Base-by-base conservation (phyloP, 2,113 vertebrate genomes). In the Glaucidium brasilianum region DNA sequence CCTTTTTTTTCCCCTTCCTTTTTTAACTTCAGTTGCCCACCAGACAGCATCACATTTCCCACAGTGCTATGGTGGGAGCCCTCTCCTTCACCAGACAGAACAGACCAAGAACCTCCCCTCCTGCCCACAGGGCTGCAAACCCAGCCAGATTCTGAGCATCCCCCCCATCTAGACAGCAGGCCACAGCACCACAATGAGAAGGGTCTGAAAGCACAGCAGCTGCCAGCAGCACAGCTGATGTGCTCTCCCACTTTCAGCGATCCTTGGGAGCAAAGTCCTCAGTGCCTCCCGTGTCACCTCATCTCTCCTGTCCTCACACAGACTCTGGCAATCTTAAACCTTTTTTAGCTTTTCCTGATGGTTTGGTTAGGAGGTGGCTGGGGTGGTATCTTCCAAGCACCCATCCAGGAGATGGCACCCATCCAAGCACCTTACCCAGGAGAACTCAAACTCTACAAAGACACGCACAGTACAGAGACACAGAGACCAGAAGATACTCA, bases 201-300 rank as follows among this genome's bases (percentile, higher is more conserved):
- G 29, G 1, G 0, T 45, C 9, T 1, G 2, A 43, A 50, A 56
- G 20, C 25, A 56, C 8, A 43, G 68, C 0, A 0, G 13, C 32
- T 68, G 43, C 17, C 49, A 88, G 10, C 0, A 0, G 15, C 6
- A 1, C 16, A 62, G 53, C 27, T 63, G 23, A 72, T 14, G 39
- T 9, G 19, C 25, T 26, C 29, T 49, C 27, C 39, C 34, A 15
- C 22, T 49, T 77, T 17, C 21, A 68, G 52, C 1, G 27, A 43
- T 2, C 10, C 12, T 30, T 25, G 17, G 68, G 11, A 69, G 13
- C 3, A 6, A 84, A 59, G 20, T 25, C 25, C 79, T 52, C 34
- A 39, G 25, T 7, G 10, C 6, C 9, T 71, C 26, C 14, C 15
- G 15, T 60, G 45, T 59, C 19, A 26, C 12, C 41, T 41, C 30